These are phyloP conservation scores for Pharmacophagus antenor DNA, from an alignment of 2,888 invertebrate genomes.

Conservation along the genomic window DNA sequence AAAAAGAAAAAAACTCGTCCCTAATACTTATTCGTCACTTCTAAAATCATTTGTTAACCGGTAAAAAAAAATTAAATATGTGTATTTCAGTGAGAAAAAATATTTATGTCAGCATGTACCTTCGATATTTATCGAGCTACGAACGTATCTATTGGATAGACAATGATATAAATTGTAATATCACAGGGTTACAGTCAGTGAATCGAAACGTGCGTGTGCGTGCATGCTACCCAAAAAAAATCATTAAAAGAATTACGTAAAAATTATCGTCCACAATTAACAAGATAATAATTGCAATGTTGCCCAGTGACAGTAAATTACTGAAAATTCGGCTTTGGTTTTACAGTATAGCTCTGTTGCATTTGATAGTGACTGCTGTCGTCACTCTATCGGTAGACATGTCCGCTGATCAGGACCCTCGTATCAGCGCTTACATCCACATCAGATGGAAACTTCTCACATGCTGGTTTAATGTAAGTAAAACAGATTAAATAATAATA, in stretches of 20 bases:
- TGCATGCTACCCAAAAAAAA: not conserved
- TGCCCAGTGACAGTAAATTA: conserved; percentile 21
- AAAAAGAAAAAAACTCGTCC: too few relatives aligned
- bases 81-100: too few relatives aligned
- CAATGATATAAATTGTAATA: not conserved
- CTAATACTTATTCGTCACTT: too few relatives aligned
- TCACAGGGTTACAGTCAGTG: not conserved
- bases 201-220: not conserved
- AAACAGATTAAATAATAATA: not conserved
- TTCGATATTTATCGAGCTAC: not conserved
- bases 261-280: not conserved
- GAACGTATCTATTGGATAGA: not conserved
- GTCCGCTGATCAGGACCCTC: conserved; percentile 46
- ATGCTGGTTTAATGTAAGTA: conserved; percentile 56
- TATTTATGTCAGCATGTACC: too few relatives aligned
- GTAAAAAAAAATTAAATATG: too few relatives aligned
- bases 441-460: conserved; percentile 52
- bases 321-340: conserved; percentile 36
- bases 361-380: conserved; percentile 43
- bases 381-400: conserved; percentile 47
- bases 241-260: not conserved
- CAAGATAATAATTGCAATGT: not conserved
- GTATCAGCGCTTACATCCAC: conserved; percentile 41
- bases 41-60: too few relatives aligned
- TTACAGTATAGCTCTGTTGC: conserved; percentile 37